Evolutionary conservation across 2,113 vertebrate species (phyloP).

Genomic region (Dinomys branickii): DNA sequence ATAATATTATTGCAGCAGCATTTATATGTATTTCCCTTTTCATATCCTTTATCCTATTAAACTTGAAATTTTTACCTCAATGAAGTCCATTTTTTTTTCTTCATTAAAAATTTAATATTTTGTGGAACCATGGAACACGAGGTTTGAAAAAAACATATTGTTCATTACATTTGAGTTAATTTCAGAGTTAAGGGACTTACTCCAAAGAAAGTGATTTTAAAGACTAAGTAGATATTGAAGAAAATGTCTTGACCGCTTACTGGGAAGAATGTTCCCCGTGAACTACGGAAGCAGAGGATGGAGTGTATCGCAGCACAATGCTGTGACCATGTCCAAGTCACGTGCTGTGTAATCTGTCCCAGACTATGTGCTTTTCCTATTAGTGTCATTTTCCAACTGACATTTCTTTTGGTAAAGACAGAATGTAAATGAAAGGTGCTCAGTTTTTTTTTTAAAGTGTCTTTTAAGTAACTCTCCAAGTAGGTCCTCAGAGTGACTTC

Average conservation of each 20-base stretch:
- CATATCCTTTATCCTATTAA: not conserved
- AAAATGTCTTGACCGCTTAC: not conserved
- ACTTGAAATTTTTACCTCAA: not conserved
- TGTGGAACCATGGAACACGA: not conserved
- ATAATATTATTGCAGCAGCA: not conserved
- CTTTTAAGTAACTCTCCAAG: constrained; percentile 36
- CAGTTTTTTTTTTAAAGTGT: not conserved
- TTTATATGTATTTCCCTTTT: not conserved
- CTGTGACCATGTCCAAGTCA: not conserved
- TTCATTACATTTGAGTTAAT: not conserved
- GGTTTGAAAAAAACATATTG: not conserved
- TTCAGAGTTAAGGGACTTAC: not conserved
- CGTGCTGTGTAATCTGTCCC: not conserved
- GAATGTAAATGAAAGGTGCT: not conserved
- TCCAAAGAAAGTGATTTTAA: not conserved
- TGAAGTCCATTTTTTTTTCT: not conserved
- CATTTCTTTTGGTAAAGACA: not conserved
- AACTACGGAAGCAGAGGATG: not conserved
- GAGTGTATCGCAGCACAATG: not conserved
- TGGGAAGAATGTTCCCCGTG: not conserved
- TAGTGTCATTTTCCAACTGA: not conserved
- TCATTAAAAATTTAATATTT: not conserved
- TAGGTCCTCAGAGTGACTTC: not conserved
- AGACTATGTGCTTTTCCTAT: not conserved
- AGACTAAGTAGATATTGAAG: not conserved